Evolutionary conservation across 2,113 vertebrate genomes (phyloP), one percentile per base, ranked within the genome.

Genomic region (Paralichthys olivaceus): DNA sequence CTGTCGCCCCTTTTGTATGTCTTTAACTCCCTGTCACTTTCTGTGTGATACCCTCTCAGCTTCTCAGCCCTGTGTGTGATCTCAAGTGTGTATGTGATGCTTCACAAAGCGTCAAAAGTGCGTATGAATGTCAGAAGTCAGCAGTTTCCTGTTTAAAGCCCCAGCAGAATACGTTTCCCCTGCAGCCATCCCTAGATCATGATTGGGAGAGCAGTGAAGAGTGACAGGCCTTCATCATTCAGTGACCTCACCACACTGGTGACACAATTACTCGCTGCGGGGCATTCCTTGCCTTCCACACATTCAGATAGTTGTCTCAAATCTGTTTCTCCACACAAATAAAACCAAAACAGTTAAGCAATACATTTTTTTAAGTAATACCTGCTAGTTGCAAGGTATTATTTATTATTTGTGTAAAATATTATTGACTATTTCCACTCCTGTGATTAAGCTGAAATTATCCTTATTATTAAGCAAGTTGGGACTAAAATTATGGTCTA

Each of bases 191-290:
- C 79, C 34, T 22, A n/a, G 72, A 75, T 66, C 65, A 53, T 68
- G 80, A 79, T 54, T 54, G 71, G 70, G 55, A 26, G 59, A 15
- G 75, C 67, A 37, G 73, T 47, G 65, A 58, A 15, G 53, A 86
- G 81, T 77, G 88, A 85, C 84, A 53, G 69, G 77, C 23, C 69
- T 63, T 84, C 70, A 66, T 82, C 81, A 53, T 77, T 76, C 81
- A 62, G n/a, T n/a, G 65, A 68, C 62, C 19, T 19, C 58, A 68
- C 66, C 62, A 83, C 63, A 34, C 49, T 25, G 8, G 59, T 81
- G 71, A 77, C 84, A 76, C 62, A 51, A 9, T 58, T 69, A 40
- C 54, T 65, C 65, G 54, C 80, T 57, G 64, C 12, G 0, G 61
- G 76, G 43, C 68, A 70, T 80, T 73, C 71, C 69, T 66, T 7